Percentiles rank a stretch among this genome's conserved stretches.
phyloP scores from a whole-genome alignment of 2,113 vertebrate species.

The Eurypyga helias region DNA sequence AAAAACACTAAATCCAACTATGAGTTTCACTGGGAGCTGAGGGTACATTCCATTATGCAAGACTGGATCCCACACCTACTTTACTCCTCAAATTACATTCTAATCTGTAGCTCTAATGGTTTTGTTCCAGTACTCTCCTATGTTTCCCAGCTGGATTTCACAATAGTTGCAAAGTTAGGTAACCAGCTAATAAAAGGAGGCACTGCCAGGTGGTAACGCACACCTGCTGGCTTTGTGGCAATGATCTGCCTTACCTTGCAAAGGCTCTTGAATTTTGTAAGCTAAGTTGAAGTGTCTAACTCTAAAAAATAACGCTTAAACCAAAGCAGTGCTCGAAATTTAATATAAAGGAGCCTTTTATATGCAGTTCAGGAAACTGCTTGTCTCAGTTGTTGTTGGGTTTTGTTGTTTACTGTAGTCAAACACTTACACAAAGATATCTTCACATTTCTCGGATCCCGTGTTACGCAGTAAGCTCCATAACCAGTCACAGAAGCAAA shows the following conservation, averaged over 20 bases:
- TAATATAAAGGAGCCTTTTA: background rate
- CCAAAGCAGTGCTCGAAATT: background rate
- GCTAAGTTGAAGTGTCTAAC: background rate
- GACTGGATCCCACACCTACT: background rate
- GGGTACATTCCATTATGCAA: background rate
- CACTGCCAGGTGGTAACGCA: background rate
- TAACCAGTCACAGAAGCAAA: conserved; percentile 87
- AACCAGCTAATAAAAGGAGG: background rate
- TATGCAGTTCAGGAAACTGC: background rate
- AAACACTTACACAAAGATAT: conserved; percentile 86
- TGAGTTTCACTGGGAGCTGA: background rate
- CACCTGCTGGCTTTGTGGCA: background rate
- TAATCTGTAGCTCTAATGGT: background rate
- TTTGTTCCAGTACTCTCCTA: background rate
- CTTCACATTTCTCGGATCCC: conserved; percentile 84
- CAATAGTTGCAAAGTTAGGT: background rate
- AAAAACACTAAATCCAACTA: background rate
- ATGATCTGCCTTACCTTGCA: background rate
- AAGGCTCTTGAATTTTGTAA: background rate
- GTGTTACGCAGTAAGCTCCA: conserved; percentile 86
- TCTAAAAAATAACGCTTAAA: background rate
- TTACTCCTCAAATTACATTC: background rate
- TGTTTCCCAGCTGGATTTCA: background rate
- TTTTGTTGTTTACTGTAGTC: background rate
- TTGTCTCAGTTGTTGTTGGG: background rate